Percentiles rank a stretch among this genome's conserved stretches.
These are phyloP conservation scores for Oceanites oceanicus DNA, from an alignment of 2,113 vertebrate species.

Conservation along the genomic window DNA sequence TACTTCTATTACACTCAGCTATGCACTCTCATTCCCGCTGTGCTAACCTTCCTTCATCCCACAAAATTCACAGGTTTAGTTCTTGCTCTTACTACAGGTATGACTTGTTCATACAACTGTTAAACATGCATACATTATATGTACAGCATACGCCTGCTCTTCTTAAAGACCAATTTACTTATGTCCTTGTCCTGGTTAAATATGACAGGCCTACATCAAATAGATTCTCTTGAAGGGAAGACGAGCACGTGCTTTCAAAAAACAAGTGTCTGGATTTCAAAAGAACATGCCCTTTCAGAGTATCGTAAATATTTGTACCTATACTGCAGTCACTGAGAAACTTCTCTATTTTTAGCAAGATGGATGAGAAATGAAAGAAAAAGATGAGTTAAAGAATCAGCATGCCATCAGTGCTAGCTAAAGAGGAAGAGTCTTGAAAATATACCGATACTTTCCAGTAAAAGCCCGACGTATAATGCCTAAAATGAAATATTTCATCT, in stretches of 20 bases:
- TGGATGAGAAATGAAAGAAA: background rate
- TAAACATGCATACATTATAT: background rate
- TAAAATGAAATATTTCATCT: background rate
- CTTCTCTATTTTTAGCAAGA: background rate
- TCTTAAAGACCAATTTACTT: background rate
- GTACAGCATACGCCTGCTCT: background rate
- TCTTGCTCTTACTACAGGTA: background rate
- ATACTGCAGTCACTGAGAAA: background rate
- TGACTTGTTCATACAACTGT: background rate
- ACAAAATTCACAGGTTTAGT: background rate
- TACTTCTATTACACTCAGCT: background rate
- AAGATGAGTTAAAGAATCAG: background rate
- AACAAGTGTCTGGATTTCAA: background rate
- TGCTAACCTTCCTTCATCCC: background rate
- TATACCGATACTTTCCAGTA: background rate
- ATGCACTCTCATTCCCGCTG: background rate
- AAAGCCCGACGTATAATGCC: rapidly evolving
- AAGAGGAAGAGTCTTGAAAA: background rate
- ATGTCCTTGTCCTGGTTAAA: too few species aligned
- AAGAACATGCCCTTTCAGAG: background rate
- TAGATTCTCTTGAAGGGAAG: background rate
- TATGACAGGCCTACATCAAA: background rate
- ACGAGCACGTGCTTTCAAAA: background rate
- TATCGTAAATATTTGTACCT: background rate
- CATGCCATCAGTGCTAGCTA: background rate